phyloP scores from a whole-genome alignment of 2,888 invertebrate species.

The Lasius fuliginosus region DNA sequence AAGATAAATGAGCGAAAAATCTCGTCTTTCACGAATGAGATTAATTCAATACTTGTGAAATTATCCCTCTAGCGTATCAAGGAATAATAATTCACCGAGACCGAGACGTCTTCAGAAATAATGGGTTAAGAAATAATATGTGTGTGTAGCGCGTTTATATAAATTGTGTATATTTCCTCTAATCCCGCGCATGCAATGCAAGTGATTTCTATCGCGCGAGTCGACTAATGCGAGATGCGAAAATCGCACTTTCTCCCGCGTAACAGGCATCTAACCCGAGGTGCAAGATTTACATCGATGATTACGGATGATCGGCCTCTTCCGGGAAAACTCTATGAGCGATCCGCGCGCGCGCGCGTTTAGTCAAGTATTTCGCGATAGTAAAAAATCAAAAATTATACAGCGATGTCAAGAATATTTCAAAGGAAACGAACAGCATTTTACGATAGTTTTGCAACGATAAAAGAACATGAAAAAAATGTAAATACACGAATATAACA shows the following conservation, averaged over 20 bases:
- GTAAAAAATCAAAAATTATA: conserved; percentile 53
- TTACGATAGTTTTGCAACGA: not conserved
- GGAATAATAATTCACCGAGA: conserved; percentile 28
- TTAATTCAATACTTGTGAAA: conserved; percentile 31
- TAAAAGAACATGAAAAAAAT: not conserved
- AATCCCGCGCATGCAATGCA: conserved; percentile 55
- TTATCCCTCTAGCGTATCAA: conserved; percentile 11
- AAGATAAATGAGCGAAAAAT: not conserved
- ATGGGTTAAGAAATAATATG: conserved; percentile 30
- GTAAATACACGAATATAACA: not conserved
- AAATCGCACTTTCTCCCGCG: conserved; percentile 74
- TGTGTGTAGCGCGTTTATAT: conserved; percentile 46
- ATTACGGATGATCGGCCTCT: conserved; percentile 77
- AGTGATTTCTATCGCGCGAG: conserved; percentile 69
- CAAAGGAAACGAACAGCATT: conserved; percentile 8
- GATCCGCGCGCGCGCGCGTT: conserved; percentile 7
- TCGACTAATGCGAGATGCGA: conserved; percentile 58
- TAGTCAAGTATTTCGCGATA: conserved; percentile 35
- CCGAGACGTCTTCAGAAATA: conserved; percentile 3
- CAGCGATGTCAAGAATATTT: conserved; percentile 15
- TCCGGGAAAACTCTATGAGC: conserved; percentile 72
- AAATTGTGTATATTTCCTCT: conserved; percentile 63
- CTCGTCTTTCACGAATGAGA: not conserved
- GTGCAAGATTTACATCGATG: conserved; percentile 78
- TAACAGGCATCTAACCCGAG: conserved; percentile 60